Evolutionary conservation across 1,140 invertebrate genomes (phyloP).

Genomic region (Caenorhabditis remanei): DNA sequence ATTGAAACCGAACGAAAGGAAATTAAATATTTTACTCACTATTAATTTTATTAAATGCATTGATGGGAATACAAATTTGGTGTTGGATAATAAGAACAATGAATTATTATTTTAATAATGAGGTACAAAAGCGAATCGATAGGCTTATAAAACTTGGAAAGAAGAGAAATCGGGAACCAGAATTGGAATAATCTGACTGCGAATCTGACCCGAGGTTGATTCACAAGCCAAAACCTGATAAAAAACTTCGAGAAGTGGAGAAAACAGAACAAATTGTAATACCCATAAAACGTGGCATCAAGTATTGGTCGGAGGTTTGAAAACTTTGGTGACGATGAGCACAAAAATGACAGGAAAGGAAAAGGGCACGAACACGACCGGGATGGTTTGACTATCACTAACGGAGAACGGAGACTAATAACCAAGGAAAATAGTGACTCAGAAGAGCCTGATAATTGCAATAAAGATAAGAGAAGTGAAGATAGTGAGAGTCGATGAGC

Average conservation of each 20-base stretch:
- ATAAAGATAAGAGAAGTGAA: background rate
- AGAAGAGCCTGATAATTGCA: background rate
- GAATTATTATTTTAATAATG: too few species aligned
- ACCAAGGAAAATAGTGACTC: background rate
- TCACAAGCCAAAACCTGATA: slow-evolving; percentile 39
- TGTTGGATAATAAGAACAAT: too few species aligned
- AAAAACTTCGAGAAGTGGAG: background rate
- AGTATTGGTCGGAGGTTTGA: background rate
- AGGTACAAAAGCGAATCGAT: too few species aligned
- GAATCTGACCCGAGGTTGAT: slow-evolving; percentile 40
- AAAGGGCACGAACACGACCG: slow-evolving; percentile 3
- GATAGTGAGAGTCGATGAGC: background rate
- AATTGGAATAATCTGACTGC: background rate
- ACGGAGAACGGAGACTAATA: background rate
- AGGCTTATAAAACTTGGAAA: background rate
- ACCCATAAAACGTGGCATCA: slow-evolving; percentile 42
- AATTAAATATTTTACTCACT: background rate
- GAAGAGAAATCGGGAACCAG: background rate
- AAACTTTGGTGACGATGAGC: slow-evolving; percentile 3
- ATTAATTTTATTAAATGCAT: background rate
- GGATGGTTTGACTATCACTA: slow-evolving; percentile 39
- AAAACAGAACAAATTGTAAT: background rate
- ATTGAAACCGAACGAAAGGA: slow-evolving; percentile 34
- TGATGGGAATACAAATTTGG: background rate
- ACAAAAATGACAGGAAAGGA: background rate